Evolutionary conservation across 2,797 vertebrate genomes (phyloP), one percentile per base, ranked within the genome.

Genomic region (Xenentodon cancila): DNA sequence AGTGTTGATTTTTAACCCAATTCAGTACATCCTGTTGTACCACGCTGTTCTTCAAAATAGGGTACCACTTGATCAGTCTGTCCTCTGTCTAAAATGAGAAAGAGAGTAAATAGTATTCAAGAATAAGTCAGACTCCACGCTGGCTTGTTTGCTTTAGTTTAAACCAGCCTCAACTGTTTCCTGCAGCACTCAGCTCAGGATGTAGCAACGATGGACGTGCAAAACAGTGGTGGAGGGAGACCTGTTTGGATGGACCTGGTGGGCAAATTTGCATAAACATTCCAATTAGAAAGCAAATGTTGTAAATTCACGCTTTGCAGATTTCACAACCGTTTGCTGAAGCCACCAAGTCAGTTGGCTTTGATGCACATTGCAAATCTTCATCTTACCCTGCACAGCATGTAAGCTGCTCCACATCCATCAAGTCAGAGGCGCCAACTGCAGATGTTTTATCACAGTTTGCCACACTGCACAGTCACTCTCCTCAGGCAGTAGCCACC

Each of bases 371-470:
- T 37, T 37, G 1, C 34, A 37, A 47, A 11, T 19, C 19, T 21
- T 19, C 45, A 47, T n/a, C 18, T 47, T 47, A 47, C 45, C 9
- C 15, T 47, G 19, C 34, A 37, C 34, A 30, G 30, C 30, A 30
- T 30, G 30, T 30, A 37, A 37, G 34, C 12, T 37, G 34, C 20
- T 53, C 30, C 25, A 15, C 51, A 18, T 47, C 12, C 1, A 44
- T 16, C 21, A 21, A 50, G 46, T 50, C 63, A 21, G 22, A 44
- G 34, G 34, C 30, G 42, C 7, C 37, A 60, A 63, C 68, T 30
- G 32, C 79, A 69, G 77, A 74, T 79, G 75, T 68, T 80, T 65
- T 75, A 73, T 74, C 69, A 55, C 54, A 48, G 16, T 60, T 72
- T 68, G 58, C 75, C 59, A 51, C 48, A 20, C 68, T 55, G 42